These are phyloP conservation scores for Aphaenogaster rudis DNA, from an alignment of 1,140 invertebrate species.

Conservation along the genomic window DNA sequence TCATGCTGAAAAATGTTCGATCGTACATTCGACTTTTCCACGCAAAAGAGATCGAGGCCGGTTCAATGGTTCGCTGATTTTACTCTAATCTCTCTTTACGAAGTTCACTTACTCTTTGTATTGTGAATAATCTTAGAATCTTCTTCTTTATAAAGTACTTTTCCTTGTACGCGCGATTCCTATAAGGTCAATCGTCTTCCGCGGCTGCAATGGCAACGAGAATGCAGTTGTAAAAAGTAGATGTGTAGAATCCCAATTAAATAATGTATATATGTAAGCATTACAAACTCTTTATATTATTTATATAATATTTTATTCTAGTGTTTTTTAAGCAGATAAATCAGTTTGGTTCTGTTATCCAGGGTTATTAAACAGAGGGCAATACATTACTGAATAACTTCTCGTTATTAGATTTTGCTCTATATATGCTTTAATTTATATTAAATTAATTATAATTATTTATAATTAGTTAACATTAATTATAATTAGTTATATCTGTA, in stretches of 20 bases:
- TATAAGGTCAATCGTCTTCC: background rate
- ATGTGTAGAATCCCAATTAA: background rate
- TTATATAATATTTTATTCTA: background rate
- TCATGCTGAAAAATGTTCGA: conserved; percentile 65
- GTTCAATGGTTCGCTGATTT: conserved; percentile 76
- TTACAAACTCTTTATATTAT: background rate
- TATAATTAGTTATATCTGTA: conserved; percentile 6
- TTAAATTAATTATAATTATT: background rate
- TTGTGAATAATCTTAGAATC: conserved; percentile 18
- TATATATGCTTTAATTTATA: background rate
- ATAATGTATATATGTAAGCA: too few species aligned
- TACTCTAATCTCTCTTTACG: conserved; percentile 78
- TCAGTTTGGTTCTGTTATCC: background rate
- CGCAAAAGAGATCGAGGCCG: conserved; percentile 30
- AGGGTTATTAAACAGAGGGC: background rate
- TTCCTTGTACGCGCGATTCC: background rate
- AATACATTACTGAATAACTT: background rate
- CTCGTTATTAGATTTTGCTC: background rate
- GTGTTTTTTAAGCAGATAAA: background rate
- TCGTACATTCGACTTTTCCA: conserved; percentile 72
- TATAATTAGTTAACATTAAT: background rate
- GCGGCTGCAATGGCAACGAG: too few species aligned
- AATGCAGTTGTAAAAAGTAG: background rate
- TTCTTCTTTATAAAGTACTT: conserved; percentile 8
- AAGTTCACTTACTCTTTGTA: conserved; percentile 49